Evolutionary conservation across 2,888 invertebrate genomes (phyloP).

Genomic region (Ceratothoa steindachneri): DNA sequence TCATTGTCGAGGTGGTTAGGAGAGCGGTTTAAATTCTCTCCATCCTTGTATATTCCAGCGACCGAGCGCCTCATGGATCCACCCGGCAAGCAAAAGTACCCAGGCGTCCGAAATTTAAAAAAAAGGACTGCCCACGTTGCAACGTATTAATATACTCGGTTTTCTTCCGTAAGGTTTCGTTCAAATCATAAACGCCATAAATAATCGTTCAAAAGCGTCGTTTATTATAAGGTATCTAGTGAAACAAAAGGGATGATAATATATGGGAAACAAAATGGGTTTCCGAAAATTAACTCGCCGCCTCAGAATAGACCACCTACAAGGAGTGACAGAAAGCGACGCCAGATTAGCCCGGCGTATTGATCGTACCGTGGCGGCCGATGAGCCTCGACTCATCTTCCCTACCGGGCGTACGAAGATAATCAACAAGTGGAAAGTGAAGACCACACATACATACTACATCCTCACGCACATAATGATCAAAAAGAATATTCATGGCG

Average conservation of each 20-base stretch:
- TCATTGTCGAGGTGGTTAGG: too few relatives aligned
- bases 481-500: not conserved
- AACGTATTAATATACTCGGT: not conserved
- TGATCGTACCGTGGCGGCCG: too few relatives aligned
- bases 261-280: constrained; percentile 10
- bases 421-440: too few relatives aligned
- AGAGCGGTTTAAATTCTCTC: too few relatives aligned
- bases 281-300: constrained; percentile 10
- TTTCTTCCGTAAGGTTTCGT: not conserved
- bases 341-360: too few relatives aligned
- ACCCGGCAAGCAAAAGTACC: constrained; percentile 9
- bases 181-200: constrained; percentile 1
- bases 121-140: constrained; percentile 11
- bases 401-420: too few relatives aligned
- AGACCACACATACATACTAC: not conserved
- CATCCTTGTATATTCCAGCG: too few relatives aligned
- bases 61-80: too few relatives aligned
- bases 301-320: not conserved
- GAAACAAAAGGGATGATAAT: constrained; percentile 13
- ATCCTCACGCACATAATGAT: not conserved
- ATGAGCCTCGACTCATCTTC: too few relatives aligned
- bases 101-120: not conserved
- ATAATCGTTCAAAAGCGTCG: not conserved
- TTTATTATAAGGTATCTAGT: constrained; percentile 2
- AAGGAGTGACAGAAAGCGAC: not conserved